Evolutionary conservation across 2,888 invertebrate genomes (phyloP), one percentile per base, ranked within the genome.

Genomic region (Amblyteles armatorius): DNA sequence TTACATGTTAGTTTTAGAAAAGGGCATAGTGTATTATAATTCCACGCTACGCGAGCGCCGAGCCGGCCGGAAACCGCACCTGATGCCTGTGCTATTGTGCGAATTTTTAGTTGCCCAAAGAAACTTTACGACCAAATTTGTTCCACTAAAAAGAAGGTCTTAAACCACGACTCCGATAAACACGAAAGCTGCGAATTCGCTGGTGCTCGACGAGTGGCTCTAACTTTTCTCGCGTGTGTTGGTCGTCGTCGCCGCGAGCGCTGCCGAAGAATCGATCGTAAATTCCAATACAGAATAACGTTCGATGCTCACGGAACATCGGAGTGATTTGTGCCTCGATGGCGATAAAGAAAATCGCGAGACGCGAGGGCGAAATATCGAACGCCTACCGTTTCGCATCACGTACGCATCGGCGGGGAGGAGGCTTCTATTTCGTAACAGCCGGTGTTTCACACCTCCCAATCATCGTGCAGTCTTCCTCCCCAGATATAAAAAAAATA

Each of bases 1-100:
- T 93, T 93, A 93, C 92, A 93, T 94, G 93, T 94, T 93, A 93
- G 93, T 94, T 94, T 94, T 94, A 93, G 93, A 93, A 93, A 93
- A 93, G 90, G 88, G 88, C 87, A 87, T 86, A 85, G 87, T 90
- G 91, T 91, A 84, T 85, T 85, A 92, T 92, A 91, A 93, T 93
- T 91, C 90, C 89, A 91, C 91, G 89, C 90, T 90, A 76, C 73
- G 73, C 63, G 81, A 74, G 57, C 33, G 76, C 29, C 52, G 60
- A 79, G 69, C 73, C 78, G 57, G 71, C 36, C 84, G 83, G 65
- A 68, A 84, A 85, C 81, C 55, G 83, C 82, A 80, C 85, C 79
- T 76, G 74, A 85, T 80, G 71, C 85, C 71, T 74, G 69, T 73
- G 74, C 55, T 69, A 50, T 26, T 50, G 69, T 63, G 76, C 67